Conservation (phyloP, 2,888 invertebrate genomes). For the Stenoptilia bipunctidactyla region DNA sequence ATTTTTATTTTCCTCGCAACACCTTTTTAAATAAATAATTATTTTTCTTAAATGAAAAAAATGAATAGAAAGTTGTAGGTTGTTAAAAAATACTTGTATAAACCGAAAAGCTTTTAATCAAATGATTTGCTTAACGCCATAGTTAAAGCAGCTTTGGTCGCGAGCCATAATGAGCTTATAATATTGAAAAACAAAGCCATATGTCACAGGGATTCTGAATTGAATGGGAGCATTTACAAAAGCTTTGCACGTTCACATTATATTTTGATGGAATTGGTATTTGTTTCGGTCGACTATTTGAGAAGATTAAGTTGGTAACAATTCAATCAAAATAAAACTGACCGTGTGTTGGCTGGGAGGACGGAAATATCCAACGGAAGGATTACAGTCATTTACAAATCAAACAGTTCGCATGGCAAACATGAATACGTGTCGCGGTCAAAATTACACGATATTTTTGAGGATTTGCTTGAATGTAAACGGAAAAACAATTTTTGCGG, state of each 20-base stretch:
- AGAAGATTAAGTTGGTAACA: slow-evolving; percentile 52
- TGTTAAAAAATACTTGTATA: too few species aligned
- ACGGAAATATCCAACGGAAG: slow-evolving; percentile 38
- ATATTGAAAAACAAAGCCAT: slow-evolving; percentile 1
- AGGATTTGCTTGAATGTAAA: slow-evolving; percentile 17
- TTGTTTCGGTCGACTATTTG: slow-evolving; percentile 46
- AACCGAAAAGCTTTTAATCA: too few species aligned
- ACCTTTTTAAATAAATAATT: too few species aligned
- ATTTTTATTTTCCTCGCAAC: too few species aligned
- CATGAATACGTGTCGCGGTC: slow-evolving; percentile 16
- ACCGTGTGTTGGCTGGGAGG: slow-evolving; percentile 29
- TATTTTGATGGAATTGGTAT: slow-evolving; percentile 44
- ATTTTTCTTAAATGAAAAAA: too few species aligned
- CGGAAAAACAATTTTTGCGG: too few species aligned
- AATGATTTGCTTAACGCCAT: too few species aligned
- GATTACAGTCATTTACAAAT: slow-evolving; percentile 55
- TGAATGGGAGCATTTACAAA: slow-evolving; percentile 1
- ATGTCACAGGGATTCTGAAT: background rate
- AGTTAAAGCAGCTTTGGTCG: background rate
- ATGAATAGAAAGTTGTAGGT: too few species aligned
- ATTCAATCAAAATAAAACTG: slow-evolving; percentile 55
- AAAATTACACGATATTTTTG: slow-evolving; percentile 15
- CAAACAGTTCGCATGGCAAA: slow-evolving; percentile 40
- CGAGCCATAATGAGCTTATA: background rate
- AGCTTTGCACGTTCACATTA: slow-evolving; percentile 14